Evolutionary conservation across 2,113 vertebrate genomes (phyloP), one percentile per base, ranked within the genome.

Genomic region (Tachycineta bicolor): DNA sequence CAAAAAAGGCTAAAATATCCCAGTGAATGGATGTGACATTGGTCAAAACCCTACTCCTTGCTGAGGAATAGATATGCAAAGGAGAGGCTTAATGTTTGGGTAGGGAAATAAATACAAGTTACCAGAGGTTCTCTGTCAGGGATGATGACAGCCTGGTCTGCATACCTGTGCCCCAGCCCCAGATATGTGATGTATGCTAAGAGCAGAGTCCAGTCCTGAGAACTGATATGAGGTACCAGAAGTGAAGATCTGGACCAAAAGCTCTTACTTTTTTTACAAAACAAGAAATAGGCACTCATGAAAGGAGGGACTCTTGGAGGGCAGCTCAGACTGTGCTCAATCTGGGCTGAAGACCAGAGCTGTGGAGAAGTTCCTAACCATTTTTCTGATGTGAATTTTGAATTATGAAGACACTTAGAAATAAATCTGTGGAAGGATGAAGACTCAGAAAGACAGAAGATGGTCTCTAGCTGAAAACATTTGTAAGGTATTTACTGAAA

Each of bases 251-350:
- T 82, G 77, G 12, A 12, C 18, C 29, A 46, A 74, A 88, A 79
- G 5, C 7, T 64, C 37, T 52, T 47, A 26, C 14, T 34, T 79
- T 39, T 82, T 58, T 33, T 25, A 73, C 44, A 53, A 77, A 91
- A 75, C 0, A 18, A 60, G 46, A 78, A 74, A 75, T 20, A 56
- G 31, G 22, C 12, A 18, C 26, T 21, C 13, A 9, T 28, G 74
- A 52, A 88, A 76, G 18, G 14, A 74, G 23, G 12, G 19, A 37
- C 6, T 65, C 13, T 29, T 23, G 44, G 44, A 73, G 34, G 28
- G 33, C 34, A 63, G 70, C 58, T 82, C 85, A 91, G 75, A 21
- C 6, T 0, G 0, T 24, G 53, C 56, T 92, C 0, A 0, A 3
- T 49, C 58, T 64, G 46, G 25, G 53, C 67, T 73, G 55, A 92